These are phyloP conservation scores for Enoplosus armatus DNA, from an alignment of 2,797 vertebrate genomes.

Conservation along the genomic window DNA sequence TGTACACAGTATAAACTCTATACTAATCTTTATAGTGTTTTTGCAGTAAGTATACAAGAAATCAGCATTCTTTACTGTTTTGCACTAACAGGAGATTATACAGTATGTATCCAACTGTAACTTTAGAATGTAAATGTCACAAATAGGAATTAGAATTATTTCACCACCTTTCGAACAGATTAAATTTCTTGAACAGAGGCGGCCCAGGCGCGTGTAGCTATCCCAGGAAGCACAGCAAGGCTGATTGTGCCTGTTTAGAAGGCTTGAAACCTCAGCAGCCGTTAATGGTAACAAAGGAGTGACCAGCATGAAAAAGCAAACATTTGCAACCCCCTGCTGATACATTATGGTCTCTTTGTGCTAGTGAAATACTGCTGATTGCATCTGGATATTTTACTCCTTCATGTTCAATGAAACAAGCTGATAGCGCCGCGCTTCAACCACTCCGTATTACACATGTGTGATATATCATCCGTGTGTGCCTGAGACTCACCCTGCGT, in stretches of 20 bases:
- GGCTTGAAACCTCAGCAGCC: background rate
- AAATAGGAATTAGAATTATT: background rate
- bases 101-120: background rate
- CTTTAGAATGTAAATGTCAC: background rate
- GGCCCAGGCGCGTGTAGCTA: background rate
- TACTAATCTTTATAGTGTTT: too few species aligned
- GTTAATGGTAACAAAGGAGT: background rate
- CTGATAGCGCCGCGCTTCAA: background rate
- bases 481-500: conserved; percentile 11
- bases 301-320: conserved; percentile 6
- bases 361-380: conserved; percentile 4
- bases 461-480: background rate
- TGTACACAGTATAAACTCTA: background rate
- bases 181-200: background rate
- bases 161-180: background rate
- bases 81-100: too few species aligned
- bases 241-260: background rate
- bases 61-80: too few species aligned
- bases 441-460: background rate
- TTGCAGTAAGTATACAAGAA: too few species aligned
- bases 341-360: background rate
- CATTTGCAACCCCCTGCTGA: conserved; percentile 10
- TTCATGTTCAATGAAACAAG: conserved; percentile 2
- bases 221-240: background rate
- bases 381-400: background rate